Percentiles rank a stretch among this genome's conserved stretches.
These are phyloP conservation scores for Hipposideros armiger DNA, from an alignment of 2,113 vertebrate species.

Conservation along the genomic window DNA sequence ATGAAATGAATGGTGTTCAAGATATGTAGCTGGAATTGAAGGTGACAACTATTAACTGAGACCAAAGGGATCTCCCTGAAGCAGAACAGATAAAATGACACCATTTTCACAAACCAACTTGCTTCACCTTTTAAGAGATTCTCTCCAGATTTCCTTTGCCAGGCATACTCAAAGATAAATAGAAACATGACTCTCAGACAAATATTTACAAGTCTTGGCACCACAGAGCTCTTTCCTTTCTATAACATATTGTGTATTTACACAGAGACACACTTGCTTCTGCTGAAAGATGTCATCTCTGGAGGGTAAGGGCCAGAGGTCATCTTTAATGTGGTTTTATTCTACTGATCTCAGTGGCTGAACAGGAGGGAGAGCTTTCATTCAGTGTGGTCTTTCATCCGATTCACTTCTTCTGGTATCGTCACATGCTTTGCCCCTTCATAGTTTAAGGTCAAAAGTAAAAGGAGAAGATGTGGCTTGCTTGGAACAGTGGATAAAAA, in stretches of 20 bases:
- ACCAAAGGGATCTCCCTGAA: background rate
- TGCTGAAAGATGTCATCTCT: conserved; percentile 71
- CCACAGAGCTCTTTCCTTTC: conserved; percentile 56
- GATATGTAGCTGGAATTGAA: background rate
- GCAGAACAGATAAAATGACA: conserved; percentile 63
- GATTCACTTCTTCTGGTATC: conserved; percentile 55
- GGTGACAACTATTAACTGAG: background rate
- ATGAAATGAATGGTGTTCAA: background rate
- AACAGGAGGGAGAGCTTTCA: background rate
- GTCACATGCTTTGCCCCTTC: conserved; percentile 21
- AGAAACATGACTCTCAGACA: conserved; percentile 79
- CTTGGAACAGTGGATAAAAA: background rate
- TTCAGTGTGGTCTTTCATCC: conserved; percentile 32
- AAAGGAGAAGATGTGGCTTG: conserved; percentile 19
- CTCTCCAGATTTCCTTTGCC: conserved; percentile 57
- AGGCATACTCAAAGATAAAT: conserved; percentile 71
- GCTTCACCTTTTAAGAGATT: conserved; percentile 66
- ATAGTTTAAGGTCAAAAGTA: conserved; percentile 49
- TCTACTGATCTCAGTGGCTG: conserved; percentile 54
- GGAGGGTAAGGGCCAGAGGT: conserved; percentile 71
- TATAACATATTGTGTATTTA: conserved; percentile 78
- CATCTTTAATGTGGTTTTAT: conserved; percentile 73
- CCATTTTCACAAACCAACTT: conserved; percentile 36
- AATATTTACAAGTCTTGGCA: conserved; percentile 79
- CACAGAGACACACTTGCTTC: background rate